Evolutionary conservation across 2,888 invertebrate species (phyloP), one percentile per base, ranked within the genome.

Genomic region (Leucophenga montana): DNA sequence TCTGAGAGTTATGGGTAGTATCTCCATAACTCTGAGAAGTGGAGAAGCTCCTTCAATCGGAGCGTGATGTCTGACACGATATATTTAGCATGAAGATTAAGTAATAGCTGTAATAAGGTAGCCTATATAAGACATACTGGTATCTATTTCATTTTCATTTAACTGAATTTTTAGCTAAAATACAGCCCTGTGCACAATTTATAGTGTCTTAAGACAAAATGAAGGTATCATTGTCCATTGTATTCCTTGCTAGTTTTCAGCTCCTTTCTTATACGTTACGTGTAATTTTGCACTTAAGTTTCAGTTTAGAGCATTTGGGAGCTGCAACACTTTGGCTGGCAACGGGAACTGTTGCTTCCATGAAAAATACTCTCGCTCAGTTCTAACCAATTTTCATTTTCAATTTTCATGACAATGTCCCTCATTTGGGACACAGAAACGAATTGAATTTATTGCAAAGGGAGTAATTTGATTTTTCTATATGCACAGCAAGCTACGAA

Each of bases 321-420:
- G 56, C 59, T 16, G 50, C 50, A 50, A 50, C 50, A 50, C 50
- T 50, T 39, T 39, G 39, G 39, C 39, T 39, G 11, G 39, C 39
- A 1, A 5, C 39, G 39, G 57, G 13, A 61, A 39, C 61, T 39
- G 18, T 18, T 61, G 39, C 44, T 57, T 27, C 8, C 22, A 27
- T 16, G 50, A 18, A n/a, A 50, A n/a, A 50, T 18, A 50, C 16
- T 50, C 50, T 50, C n/a, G 4, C 50, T 5, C 59, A 59, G n/a
- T 59, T 31, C 59, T 59, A 27, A 64, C 46, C 62, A 67, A 57
- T 67, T 67, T 54, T 66, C 46, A 56, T 66, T 66, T 66, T 66
- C 66, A 66, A 66, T 66, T 66, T 67, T 67, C 67, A 46, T 67
- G 57, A 67, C 57, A 67, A 67, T 67, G 39, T 59, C 16, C 59